Conservation (phyloP, 1,140 invertebrate genomes). For the Drosophila chauvacae region DNA sequence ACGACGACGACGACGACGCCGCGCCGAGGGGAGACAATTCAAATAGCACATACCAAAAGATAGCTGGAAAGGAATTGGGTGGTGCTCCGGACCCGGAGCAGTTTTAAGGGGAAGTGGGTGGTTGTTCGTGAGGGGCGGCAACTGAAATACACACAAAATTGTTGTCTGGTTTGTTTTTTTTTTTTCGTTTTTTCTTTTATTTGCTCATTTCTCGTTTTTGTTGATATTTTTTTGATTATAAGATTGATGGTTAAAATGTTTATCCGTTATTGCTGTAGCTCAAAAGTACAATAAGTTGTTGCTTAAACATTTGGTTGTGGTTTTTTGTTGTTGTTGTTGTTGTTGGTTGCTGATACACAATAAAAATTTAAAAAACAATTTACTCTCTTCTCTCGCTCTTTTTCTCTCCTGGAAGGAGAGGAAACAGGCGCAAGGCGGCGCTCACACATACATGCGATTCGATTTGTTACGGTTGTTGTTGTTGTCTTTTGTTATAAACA, state of each 20-base stretch:
- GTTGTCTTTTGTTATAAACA: slow-evolving; percentile 30
- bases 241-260: slow-evolving; percentile 65
- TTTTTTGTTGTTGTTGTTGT: slow-evolving; percentile 27
- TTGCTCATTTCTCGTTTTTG: slow-evolving; percentile 81
- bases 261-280: slow-evolving; percentile 64
- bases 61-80: slow-evolving; percentile 64
- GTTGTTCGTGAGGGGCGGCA: slow-evolving; percentile 16
- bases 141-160: slow-evolving; percentile 76
- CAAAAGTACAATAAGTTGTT: slow-evolving; percentile 60
- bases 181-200: slow-evolving; percentile 76
- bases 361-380: slow-evolving; percentile 73
- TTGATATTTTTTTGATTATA: slow-evolving; percentile 82
- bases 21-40: slow-evolving; percentile 78
- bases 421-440: slow-evolving; percentile 70
- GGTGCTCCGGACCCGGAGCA: slow-evolving; percentile 11
- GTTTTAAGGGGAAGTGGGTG: neutral
- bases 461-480: slow-evolving; percentile 40
- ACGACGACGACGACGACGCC: slow-evolving; percentile 26
- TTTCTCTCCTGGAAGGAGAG: slow-evolving; percentile 19
- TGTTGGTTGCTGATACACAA: slow-evolving; percentile 61
- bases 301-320: slow-evolving; percentile 43
- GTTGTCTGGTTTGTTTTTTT: slow-evolving; percentile 62
- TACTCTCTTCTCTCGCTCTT: slow-evolving; percentile 31
- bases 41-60: slow-evolving; percentile 70
- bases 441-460: slow-evolving; percentile 76